Evolutionary conservation across 2,797 vertebrate species (phyloP).

Genomic region (Spheniscus humboldti): DNA sequence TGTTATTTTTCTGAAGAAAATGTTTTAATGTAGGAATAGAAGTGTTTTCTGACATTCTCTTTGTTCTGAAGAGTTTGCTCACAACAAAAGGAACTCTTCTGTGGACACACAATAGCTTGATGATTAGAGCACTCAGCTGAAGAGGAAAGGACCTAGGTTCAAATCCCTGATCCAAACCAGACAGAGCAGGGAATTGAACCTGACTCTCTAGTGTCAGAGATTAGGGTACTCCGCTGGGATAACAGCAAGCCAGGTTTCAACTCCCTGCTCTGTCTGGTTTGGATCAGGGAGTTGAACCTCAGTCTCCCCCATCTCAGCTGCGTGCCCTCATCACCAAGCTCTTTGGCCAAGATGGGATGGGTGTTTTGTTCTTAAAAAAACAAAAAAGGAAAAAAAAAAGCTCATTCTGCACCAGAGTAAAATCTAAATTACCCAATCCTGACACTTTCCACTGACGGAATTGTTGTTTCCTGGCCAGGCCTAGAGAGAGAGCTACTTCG

Average conservation of each 20-base stretch:
- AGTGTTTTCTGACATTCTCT: background rate
- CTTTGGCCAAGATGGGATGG: background rate
- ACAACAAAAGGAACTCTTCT: constrained; percentile 24
- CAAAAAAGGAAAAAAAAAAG: background rate
- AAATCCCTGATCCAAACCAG: constrained; percentile 53
- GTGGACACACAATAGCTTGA: background rate
- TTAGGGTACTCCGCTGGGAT: constrained; percentile 22
- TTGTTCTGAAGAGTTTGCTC: background rate
- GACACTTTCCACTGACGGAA: constrained; percentile 2
- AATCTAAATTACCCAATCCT: background rate
- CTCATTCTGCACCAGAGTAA: background rate
- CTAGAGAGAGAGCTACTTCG: background rate
- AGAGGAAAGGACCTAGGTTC: background rate
- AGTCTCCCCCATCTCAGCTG: background rate
- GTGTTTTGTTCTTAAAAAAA: background rate
- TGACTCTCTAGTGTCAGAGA: constrained; percentile 43
- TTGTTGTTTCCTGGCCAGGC: background rate
- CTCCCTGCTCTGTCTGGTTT: constrained; percentile 38
- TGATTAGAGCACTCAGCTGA: constrained; percentile 25
- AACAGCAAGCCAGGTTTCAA: constrained; percentile 34
- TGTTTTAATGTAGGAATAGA: background rate
- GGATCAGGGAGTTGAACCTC: constrained; percentile 16
- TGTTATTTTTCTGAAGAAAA: background rate
- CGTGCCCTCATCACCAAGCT: background rate
- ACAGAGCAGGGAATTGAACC: constrained; percentile 18